Evolutionary conservation across 2,797 vertebrate species (phyloP), one percentile per base, ranked within the genome.

Genomic region (Leptoclinus maculatus): DNA sequence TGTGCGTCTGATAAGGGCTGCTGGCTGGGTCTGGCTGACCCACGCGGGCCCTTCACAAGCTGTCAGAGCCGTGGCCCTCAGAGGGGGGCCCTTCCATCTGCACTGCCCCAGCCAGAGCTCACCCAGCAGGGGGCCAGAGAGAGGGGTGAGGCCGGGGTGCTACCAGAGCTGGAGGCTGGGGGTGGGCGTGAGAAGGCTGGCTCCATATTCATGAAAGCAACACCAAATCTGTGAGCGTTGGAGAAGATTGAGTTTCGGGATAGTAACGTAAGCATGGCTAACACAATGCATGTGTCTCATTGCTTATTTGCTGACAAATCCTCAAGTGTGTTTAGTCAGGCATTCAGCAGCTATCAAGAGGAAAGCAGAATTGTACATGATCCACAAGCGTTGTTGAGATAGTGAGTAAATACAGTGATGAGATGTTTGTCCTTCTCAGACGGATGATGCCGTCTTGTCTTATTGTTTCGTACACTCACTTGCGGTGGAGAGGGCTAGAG

Each of bases 1-100:
- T 93, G 93, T 62, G 88, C 77, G 91, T 92, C 92, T 93, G 95
- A 96, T 95, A 95, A 95, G 94, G 89, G 91, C 88, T 93, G 90
- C 89, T 92, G 82, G 90, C 91, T 93, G 92, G 94, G 93, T 85
- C 91, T 88, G 91, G 92, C 93, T 92, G 94, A 94, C 93, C 94
- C 92, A 88, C 76, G 75, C 89, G 76, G 92, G 89, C 92, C 92
- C 94, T 94, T 95, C 94, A 94, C 94, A 95, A 94, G 92, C 95
- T 96, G 95, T 95, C 94, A 95, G 92, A 94, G 93, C 88, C 86
- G 36, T 77, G 93, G 93, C 94, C 93, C 93, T 94, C 91, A 88
- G 91, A 94, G 93, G 91, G 93, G 93, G 94, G 94, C 85, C 84
- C 83, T 93, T 93, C 92, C 92, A 94, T 95, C 94, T 94, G 92